Conservation (phyloP, 2,888 invertebrate genomes). For the Chloromyia formosa region DNA sequence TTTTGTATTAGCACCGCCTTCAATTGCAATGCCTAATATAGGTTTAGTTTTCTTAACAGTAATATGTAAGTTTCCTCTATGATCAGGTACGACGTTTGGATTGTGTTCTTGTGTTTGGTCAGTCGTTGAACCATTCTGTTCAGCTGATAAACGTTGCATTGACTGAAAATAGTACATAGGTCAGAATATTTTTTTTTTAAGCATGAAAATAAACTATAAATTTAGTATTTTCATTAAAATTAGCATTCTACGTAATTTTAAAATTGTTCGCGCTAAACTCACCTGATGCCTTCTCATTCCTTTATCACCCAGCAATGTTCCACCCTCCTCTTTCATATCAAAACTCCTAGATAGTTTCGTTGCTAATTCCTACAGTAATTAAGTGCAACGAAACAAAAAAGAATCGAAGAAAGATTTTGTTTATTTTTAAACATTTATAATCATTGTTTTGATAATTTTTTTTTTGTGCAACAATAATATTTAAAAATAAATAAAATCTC, state of each 20-base stretch:
- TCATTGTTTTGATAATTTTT: neutral
- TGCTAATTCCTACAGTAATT: slow-evolving; percentile 76
- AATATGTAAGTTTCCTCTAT: slow-evolving; percentile 87
- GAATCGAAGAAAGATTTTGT: slow-evolving; percentile 15
- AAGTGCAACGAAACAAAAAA: slow-evolving; percentile 26
- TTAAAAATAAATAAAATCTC: slow-evolving; percentile 8
- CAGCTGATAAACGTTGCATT: slow-evolving; percentile 76
- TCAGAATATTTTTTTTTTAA: slow-evolving; percentile 2
- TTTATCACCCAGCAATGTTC: slow-evolving; percentile 74
- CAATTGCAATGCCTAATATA: slow-evolving; percentile 94
- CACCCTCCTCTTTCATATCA: slow-evolving; percentile 87
- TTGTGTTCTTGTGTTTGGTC: slow-evolving; percentile 65
- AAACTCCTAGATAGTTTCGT: slow-evolving; percentile 87
- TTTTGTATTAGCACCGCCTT: slow-evolving; percentile 95
- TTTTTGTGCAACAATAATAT: neutral
- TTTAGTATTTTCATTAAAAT: slow-evolving; percentile 3
- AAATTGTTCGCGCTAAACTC: slow-evolving; percentile 52
- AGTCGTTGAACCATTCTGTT: slow-evolving; percentile 68
- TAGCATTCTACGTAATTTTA: neutral
- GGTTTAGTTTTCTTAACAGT: slow-evolving; percentile 93
- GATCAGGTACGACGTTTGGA: slow-evolving; percentile 81
- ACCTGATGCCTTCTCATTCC: slow-evolving; percentile 74
- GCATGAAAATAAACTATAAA: too few relatives aligned
- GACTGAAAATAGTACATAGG: slow-evolving; percentile 66
- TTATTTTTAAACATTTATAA: neutral